Evolutionary conservation across 2,113 vertebrate species (phyloP), one percentile per base, ranked within the genome.

Genomic region (Equus quagga): DNA sequence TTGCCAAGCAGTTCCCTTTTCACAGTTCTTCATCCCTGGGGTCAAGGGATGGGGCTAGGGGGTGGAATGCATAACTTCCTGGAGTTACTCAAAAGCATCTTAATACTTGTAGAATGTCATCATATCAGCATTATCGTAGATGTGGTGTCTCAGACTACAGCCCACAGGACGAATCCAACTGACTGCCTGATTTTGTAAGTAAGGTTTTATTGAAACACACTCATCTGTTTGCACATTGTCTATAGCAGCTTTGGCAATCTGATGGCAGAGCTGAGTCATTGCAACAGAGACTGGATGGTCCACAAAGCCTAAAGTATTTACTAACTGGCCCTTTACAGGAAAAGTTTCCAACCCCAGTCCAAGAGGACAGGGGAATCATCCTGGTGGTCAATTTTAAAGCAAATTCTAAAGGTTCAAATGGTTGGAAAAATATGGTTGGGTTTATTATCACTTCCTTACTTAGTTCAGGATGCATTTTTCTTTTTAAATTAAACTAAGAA

Each of bases 31-130:
- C 23, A 31, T 3, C 24, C 19, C 6, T 64, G 18, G 18, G 3
- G 0, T 14, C 17, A 8, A 5, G 9, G 12, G 12, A 3, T 46
- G 5, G 2, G n/a, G 28, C 23, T 31, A 36, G 4, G 4, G n/a
- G 44, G 49, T 51, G 9, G 15, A 6, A 56, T 7, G 24, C 31
- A 26, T 56, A 4, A 56, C 15, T 73, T 73, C 19, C 9, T 41
- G 11, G 33, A 41, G 58, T 72, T 44, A 33, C 17, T 84, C 1
- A 6, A 23, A 65, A n/a, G n/a, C 24, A 49, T 62, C 33, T 60
- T 17, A 23, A 7, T 33, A 13, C 3, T 44, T 67, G 24, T 21
- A 81, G 36, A 19, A 58, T 10, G 28, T 10, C 2, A 6, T 36
- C 31, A 14, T 31, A 13, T 79, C 26, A 12, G 6, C 3, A 87